These are phyloP conservation scores for Chymomyza caudatula DNA, from an alignment of 2,888 invertebrate genomes.

Conservation along the genomic window DNA sequence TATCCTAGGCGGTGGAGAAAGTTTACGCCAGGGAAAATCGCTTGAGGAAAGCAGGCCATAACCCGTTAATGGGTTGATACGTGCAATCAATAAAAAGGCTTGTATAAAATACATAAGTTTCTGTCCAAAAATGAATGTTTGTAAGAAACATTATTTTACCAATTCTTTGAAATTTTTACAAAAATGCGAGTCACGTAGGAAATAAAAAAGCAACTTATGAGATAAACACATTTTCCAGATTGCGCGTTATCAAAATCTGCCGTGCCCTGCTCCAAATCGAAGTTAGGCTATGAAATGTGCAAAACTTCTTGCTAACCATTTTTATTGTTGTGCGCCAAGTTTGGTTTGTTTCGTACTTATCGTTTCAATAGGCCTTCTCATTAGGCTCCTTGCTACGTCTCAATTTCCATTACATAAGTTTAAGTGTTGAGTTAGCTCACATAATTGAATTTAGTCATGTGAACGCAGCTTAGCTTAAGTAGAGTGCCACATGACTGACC, in stretches of 20 bases:
- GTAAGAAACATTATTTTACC: too few relatives aligned
- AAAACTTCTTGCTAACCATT: neutral
- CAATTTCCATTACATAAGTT: neutral
- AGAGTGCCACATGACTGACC: conserved; percentile 42
- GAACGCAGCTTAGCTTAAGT: conserved; percentile 1
- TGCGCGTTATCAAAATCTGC: neutral
- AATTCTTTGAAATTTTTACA: neutral
- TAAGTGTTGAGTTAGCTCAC: neutral
- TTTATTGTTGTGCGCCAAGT: neutral
- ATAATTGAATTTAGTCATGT: neutral
- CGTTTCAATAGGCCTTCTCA: neutral
- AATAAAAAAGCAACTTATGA: neutral
- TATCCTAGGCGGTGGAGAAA: too few relatives aligned
- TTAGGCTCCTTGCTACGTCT: neutral
- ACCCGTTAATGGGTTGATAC: too few relatives aligned
- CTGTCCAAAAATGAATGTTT: too few relatives aligned
- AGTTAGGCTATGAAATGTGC: neutral
- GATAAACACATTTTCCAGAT: neutral
- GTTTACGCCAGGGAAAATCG: too few relatives aligned
- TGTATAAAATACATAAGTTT: too few relatives aligned
- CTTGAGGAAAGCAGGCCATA: too few relatives aligned
- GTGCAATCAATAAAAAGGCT: too few relatives aligned
- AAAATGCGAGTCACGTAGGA: neutral
- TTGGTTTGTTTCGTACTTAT: neutral
- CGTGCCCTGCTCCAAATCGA: neutral